A percentile compares a stretch with the other conserved stretches of the same genome.
Evolutionary conservation across 2,113 vertebrate genomes (phyloP).

Genomic region (Morone chrysops): DNA sequence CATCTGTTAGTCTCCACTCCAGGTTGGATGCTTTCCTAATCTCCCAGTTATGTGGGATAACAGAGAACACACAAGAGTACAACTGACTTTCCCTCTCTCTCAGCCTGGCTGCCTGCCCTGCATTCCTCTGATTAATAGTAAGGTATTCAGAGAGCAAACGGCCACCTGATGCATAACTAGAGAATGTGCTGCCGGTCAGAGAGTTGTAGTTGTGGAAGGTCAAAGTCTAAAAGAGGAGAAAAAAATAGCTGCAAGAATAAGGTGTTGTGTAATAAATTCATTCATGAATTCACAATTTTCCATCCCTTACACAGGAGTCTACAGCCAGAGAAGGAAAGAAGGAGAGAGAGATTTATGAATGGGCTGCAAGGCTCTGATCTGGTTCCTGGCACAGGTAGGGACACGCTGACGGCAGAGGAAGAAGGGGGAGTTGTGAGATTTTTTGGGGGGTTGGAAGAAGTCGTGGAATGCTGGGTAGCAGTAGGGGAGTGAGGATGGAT

Average conservation of each 20-base stretch:
- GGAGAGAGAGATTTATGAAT: conserved; percentile 67
- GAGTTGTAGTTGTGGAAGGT: conserved; percentile 31
- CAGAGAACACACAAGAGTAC: conserved; percentile 10
- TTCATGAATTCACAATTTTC: conserved; percentile 1
- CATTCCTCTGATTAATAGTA: conserved; percentile 75
- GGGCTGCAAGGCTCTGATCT: conserved; percentile 42
- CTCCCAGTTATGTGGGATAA: conserved; percentile 42
- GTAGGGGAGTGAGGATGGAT: conserved; percentile 15
- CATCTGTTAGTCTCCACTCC: conserved; percentile 14
- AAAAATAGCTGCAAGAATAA: background rate
- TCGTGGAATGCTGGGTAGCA: conserved; percentile 23
- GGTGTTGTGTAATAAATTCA: background rate
- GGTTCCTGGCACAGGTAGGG: conserved; percentile 68
- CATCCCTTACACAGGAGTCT: conserved; percentile 1
- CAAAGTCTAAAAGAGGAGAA: conserved; percentile 50
- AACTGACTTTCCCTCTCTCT: conserved; percentile 13
- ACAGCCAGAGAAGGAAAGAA: conserved; percentile 10
- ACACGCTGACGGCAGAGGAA: conserved; percentile 56
- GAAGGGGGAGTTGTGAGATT: conserved; percentile 4
- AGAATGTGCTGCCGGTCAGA: conserved; percentile 74
- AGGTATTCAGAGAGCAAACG: conserved; percentile 51
- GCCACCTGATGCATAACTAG: conserved; percentile 61
- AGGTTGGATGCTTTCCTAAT: conserved; percentile 37
- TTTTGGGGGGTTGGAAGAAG: conserved; percentile 23
- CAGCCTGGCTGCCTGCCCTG: conserved; percentile 10